These are phyloP conservation scores for Monoplex corrugatus DNA, from an alignment of 2,888 invertebrate genomes.

Conservation along the genomic window DNA sequence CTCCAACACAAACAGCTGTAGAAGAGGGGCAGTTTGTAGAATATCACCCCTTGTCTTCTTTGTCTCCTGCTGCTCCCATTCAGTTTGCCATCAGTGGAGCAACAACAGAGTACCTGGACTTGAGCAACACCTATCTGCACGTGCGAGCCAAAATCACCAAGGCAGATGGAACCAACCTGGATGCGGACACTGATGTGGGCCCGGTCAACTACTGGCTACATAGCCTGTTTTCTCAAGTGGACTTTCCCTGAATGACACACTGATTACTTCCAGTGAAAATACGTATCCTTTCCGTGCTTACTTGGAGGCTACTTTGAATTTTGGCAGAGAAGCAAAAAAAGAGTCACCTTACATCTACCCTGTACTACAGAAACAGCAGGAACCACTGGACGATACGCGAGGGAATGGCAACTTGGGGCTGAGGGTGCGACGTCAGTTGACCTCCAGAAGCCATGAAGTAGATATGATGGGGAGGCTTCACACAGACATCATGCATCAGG, in stretches of 20 bases:
- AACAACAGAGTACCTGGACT: not conserved
- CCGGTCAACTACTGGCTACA: not conserved
- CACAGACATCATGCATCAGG: slow-evolving; percentile 20
- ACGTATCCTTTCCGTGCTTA: not conserved
- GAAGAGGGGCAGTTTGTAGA: slow-evolving; percentile 10
- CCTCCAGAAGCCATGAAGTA: not conserved
- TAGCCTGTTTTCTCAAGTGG: slow-evolving; percentile 9
- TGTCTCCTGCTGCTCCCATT: not conserved
- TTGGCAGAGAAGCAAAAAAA: not conserved
- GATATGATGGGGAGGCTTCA: slow-evolving; percentile 7
- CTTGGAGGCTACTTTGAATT: not conserved
- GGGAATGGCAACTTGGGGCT: not conserved
- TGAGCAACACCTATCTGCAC: not conserved
- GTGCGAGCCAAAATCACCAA: not conserved
- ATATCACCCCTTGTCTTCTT: not conserved
- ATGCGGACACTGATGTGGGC: not conserved
- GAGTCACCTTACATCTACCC: not conserved
- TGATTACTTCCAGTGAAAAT: not conserved
- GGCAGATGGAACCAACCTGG: too few species aligned
- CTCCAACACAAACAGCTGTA: not conserved
- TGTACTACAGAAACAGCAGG: not conserved
- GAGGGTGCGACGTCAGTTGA: not conserved
- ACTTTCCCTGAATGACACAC: not conserved
- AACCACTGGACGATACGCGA: not conserved
- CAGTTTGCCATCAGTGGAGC: not conserved